Conservation (phyloP, 2,888 invertebrate species). For the Eumacrocentrus americanus region DNA sequence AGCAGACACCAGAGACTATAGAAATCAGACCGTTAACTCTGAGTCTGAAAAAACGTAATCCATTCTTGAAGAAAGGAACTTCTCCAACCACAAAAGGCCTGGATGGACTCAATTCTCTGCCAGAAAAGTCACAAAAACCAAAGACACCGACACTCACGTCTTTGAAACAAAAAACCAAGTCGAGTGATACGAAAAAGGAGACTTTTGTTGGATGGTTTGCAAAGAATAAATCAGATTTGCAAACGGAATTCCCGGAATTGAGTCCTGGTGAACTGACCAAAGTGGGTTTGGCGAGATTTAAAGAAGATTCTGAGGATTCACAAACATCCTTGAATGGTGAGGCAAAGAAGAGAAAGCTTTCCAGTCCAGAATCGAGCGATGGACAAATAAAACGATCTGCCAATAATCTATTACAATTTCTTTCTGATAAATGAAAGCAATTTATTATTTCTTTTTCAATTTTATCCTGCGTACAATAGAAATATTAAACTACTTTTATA, state of each 20-base stretch:
- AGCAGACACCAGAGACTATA: conserved; percentile 41
- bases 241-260: conserved; percentile 66
- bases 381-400: conserved; percentile 46
- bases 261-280: conserved; percentile 66
- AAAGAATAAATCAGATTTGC: conserved; percentile 65
- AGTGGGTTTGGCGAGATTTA: conserved; percentile 65
- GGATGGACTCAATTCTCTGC: conserved; percentile 43
- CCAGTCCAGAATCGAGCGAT: conserved; percentile 35
- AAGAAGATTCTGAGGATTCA: conserved; percentile 46
- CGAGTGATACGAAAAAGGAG: conserved; percentile 55
- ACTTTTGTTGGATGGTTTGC: conserved; percentile 69
- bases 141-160: conserved; percentile 26
- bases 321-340: conserved; percentile 33
- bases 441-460: conserved; percentile 1
- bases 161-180: conserved; percentile 45
- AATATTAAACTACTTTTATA: too few relatives aligned
- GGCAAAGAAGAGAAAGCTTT: conserved; percentile 49
- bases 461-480: too few relatives aligned
- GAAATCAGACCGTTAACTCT: conserved; percentile 54
- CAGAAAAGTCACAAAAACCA: conserved; percentile 47
- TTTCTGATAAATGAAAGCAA: conserved; percentile 39
- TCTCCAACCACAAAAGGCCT: conserved; percentile 41
- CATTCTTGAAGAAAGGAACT: conserved; percentile 61
- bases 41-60: conserved; percentile 57
- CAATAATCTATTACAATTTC: conserved; percentile 47